Evolutionary conservation across 2,888 invertebrate species (phyloP).

Genomic region (Drosophila paranaensis): DNA sequence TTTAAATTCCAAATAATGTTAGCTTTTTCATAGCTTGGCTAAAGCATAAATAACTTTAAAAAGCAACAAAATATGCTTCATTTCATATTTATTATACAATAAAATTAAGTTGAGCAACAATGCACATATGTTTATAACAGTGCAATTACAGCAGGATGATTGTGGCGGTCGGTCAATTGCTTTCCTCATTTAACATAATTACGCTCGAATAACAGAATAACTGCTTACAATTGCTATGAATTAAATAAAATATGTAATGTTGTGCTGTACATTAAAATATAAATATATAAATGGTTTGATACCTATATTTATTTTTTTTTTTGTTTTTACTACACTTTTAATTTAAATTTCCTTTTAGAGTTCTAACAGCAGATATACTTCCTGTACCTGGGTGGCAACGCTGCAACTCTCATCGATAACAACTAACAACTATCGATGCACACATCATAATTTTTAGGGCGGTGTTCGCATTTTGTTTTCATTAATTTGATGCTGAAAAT

Average conservation of each 20-base stretch:
- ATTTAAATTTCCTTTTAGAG: not conserved
- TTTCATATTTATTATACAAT: not conserved
- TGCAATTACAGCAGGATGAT: not conserved
- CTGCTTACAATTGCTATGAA: too few species aligned
- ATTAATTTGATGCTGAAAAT: slow-evolving; percentile 35
- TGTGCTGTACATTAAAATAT: too few species aligned
- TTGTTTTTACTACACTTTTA: too few species aligned
- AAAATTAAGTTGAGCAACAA: not conserved
- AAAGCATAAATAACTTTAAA: too few species aligned
- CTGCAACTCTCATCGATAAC: slow-evolving; percentile 27
- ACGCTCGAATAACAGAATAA: not conserved
- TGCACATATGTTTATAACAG: not conserved
- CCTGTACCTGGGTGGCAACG: slow-evolving; percentile 17
- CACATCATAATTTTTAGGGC: slow-evolving; percentile 62
- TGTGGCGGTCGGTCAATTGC: slow-evolving; percentile 2
- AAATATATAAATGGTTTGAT: too few species aligned
- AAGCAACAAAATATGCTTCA: not conserved
- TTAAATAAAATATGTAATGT: too few species aligned
- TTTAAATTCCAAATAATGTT: not conserved
- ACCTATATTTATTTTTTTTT: too few species aligned
- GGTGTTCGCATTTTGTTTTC: slow-evolving; percentile 65
- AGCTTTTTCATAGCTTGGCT: not conserved
- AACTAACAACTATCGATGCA: slow-evolving; percentile 39
- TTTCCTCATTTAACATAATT: slow-evolving; percentile 5
- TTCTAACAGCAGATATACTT: not conserved